A percentile compares a stretch with the other conserved stretches of the same genome.
These are phyloP conservation scores for Callorhinus ursinus DNA, from an alignment of 2,113 vertebrate species.

Conservation along the genomic window DNA sequence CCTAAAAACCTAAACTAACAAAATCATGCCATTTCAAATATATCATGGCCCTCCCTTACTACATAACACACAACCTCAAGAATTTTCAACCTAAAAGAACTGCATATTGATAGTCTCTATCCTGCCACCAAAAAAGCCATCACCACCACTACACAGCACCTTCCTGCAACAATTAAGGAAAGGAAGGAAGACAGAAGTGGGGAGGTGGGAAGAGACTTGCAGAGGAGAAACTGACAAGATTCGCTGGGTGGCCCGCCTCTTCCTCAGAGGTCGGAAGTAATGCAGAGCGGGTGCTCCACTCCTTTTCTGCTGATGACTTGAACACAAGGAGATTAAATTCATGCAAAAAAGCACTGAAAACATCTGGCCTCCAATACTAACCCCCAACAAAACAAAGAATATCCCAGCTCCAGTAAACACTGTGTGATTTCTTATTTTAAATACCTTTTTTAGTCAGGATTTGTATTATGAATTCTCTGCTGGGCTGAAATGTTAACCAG, in stretches of 20 bases:
- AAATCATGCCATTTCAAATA: not conserved
- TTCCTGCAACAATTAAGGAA: not conserved
- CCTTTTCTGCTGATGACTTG: not conserved
- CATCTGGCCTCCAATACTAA: not conserved
- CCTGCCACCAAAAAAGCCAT: not conserved
- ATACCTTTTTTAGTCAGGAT: not conserved
- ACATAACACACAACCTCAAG: not conserved
- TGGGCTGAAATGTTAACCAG: not conserved
- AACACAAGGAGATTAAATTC: not conserved
- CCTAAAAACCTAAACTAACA: not conserved
- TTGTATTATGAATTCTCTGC: not conserved
- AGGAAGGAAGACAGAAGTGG: not conserved
- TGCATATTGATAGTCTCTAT: not conserved
- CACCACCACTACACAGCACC: not conserved
- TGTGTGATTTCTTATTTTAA: not conserved
- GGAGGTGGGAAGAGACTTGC: not conserved
- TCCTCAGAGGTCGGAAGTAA: fast-evolving
- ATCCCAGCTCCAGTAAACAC: not conserved
- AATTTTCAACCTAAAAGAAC: not conserved
- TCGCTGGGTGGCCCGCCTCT: not conserved
- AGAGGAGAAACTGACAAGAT: not conserved
- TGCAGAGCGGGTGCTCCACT: fast-evolving
- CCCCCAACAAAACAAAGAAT: not conserved
- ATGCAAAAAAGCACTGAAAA: not conserved
- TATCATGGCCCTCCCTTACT: not conserved